Base-by-base conservation (phyloP, 2,797 vertebrate genomes). In the Hydrophis major region DNA sequence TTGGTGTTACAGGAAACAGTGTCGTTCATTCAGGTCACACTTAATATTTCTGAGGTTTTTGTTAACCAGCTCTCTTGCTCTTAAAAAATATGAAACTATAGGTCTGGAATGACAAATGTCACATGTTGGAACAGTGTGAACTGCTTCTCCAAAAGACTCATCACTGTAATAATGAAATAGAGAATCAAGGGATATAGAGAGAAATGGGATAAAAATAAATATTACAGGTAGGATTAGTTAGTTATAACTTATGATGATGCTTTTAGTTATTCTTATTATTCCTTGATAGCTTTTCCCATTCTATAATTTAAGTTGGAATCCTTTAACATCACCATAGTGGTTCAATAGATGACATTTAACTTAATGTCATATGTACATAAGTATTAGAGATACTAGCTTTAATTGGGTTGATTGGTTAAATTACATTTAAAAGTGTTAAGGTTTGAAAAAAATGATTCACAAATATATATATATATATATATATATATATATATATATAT, bases 1-100 rank as follows among this genome's bases (percentile, higher is more conserved):
- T 94, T 94, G 94, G 96, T 96, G 96, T 94, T 96, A 96, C 97
- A 98, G 97, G 98, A 98, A 98, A 94, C 96, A 97, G 96, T 96
- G 97, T 93, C 97, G 97, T 94, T 97, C 96, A 92, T 95, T 97
- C 94, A 95, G 96, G 96, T 94, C 97, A 95, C 20, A 92, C 95
- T 96, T 94, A 95, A 95, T 93, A n/a, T 93, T 96, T 95, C 1
- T 88, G 90, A 96, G 95, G 95, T 91, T 96, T 95, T 95, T 94
- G 94, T 94, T 94, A 94, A 92, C 59, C 37, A 95, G 94, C 91
- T 94, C 7, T 6, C 94, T 90, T 2, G 16, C 90, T 97, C 96
- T 96, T 94, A 96, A 95, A 63, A 95, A 94, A 88, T 89, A 27
- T 93, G 90, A 93, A 91, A 37, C 87, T 86, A 66, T 63, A 0